These are phyloP conservation scores for Macrobrachium nipponense DNA, from an alignment of 1,140 invertebrate species.

Conservation along the genomic window DNA sequence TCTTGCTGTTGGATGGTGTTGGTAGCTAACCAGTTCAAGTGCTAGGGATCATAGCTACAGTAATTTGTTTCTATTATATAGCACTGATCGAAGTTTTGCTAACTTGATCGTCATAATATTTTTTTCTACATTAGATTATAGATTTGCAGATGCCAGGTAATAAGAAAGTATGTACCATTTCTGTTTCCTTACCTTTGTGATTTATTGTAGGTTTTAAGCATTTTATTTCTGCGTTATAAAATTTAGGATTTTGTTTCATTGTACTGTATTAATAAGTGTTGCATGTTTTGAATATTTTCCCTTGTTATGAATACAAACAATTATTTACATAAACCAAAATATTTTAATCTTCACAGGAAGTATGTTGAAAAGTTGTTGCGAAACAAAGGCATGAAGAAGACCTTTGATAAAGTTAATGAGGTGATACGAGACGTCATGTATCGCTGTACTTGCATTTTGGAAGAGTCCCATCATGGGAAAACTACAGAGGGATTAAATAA, in stretches of 20 bases:
- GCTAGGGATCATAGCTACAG: no score
- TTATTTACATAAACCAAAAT: no score
- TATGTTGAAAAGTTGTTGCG: constrained; percentile 90
- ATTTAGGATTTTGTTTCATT: no score
- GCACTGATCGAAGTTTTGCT: no score
- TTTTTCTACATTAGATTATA: no score
- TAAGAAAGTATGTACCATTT: no score
- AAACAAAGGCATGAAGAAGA: constrained; percentile 84
- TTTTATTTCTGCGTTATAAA: not conserved
- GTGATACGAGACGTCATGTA: constrained; percentile 68
- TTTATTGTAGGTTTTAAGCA: not conserved
- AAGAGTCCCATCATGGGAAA: constrained; percentile 64
- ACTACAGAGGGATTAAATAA: not conserved
- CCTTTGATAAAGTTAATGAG: constrained; percentile 68
- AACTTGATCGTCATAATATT: no score
- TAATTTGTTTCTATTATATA: no score
- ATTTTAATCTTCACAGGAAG: constrained; percentile 71
- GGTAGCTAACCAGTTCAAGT: no score
- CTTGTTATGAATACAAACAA: no score
- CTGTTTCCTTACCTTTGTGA: not conserved
- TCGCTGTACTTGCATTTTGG: constrained; percentile 68
- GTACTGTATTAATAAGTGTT: not conserved
- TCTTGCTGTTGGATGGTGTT: no score
- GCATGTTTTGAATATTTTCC: not conserved
- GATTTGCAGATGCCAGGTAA: no score